These are phyloP conservation scores for Aelia acuminata DNA, from an alignment of 2,888 invertebrate genomes.

Conservation along the genomic window DNA sequence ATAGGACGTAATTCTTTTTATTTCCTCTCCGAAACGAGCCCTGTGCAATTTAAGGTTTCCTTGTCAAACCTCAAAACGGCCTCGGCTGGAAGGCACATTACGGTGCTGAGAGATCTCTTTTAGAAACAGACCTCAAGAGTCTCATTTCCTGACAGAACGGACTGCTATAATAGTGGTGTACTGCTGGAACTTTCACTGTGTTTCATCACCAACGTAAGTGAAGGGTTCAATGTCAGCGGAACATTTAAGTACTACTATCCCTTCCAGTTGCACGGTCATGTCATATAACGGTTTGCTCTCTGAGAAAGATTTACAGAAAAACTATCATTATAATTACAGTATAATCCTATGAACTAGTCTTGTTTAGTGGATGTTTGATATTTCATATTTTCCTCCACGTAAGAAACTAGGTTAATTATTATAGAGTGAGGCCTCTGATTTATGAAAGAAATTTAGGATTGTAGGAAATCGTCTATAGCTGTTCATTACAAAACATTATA, in stretches of 20 bases:
- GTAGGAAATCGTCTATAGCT: too few species aligned
- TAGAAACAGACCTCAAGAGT: neutral
- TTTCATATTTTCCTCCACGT: too few species aligned
- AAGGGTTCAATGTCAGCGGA: slow-evolving; percentile 41
- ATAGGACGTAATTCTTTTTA: neutral
- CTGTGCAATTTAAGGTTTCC: neutral
- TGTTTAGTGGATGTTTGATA: too few species aligned
- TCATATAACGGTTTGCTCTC: neutral
- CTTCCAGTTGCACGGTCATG: neutral
- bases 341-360: too few species aligned
- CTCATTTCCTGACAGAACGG: slow-evolving; percentile 18
- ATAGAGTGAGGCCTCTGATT: too few species aligned
- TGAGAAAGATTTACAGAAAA: neutral
- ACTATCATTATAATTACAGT: too few species aligned
- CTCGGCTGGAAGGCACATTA: neutral
- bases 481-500: too few species aligned
- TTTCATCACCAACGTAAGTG: neutral
- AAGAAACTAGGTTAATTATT: too few species aligned
- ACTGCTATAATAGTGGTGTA: neutral
- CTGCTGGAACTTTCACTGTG: neutral
- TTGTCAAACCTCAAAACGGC: neutral
- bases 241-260: neutral
- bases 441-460: too few species aligned
- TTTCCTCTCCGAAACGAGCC: neutral
- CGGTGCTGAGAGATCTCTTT: neutral